phyloP scores from a whole-genome alignment of 2,797 vertebrate species.

The Chloroceryle inda region DNA sequence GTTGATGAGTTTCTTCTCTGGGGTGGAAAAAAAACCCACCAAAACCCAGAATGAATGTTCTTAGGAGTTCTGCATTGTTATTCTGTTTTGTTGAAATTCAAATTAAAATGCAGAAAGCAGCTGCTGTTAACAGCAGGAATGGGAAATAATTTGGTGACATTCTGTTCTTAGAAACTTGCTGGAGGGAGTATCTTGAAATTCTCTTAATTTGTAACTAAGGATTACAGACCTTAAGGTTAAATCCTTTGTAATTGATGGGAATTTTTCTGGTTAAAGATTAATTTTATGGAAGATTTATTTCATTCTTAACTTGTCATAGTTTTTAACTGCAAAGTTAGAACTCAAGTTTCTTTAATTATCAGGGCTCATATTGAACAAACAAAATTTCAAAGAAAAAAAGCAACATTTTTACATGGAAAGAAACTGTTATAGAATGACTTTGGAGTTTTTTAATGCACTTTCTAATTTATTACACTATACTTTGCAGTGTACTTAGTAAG shows the following conservation, averaged over 20 bases:
- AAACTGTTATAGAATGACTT: background rate
- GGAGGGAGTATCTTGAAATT: background rate
- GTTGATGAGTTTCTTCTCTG: background rate
- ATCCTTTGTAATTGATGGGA: background rate
- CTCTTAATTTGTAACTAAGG: background rate
- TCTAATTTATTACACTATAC: background rate
- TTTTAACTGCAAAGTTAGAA: background rate
- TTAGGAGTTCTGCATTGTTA: background rate
- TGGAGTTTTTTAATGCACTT: rapidly evolving
- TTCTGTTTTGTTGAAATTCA: background rate
- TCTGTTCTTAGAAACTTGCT: background rate
- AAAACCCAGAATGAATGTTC: background rate
- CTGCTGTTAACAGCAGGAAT: background rate
- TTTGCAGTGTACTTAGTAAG: background rate
- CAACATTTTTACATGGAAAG: background rate
- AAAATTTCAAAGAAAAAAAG: background rate
- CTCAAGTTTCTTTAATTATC: background rate
- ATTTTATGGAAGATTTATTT: background rate
- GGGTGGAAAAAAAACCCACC: background rate
- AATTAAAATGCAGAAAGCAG: background rate
- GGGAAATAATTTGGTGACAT: background rate
- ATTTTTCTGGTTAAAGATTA: background rate
- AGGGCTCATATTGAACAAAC: background rate
- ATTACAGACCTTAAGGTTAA: background rate
- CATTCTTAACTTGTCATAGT: background rate